Evolutionary conservation across 2,888 invertebrate genomes (phyloP).

Genomic region (Coremacera marginata): DNA sequence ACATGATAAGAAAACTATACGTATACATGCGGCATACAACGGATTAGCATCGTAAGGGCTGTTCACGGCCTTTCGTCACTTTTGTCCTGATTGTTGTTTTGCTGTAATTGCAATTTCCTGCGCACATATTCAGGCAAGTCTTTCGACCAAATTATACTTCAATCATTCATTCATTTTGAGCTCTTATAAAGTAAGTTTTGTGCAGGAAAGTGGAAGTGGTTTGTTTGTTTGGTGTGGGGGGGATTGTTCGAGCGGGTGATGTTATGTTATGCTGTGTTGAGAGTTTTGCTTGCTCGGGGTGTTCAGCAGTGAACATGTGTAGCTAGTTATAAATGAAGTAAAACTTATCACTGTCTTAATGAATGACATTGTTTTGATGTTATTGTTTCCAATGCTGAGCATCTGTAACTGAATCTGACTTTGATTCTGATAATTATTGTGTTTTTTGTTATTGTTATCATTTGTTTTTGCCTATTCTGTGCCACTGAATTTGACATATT

Average conservation of each 20-base stretch:
- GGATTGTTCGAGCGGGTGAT: not conserved
- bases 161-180: not conserved
- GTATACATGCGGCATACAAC: not conserved
- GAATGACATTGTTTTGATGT: not conserved
- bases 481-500: too few relatives aligned
- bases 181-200: not conserved
- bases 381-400: too few relatives aligned
- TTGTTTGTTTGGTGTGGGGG: not conserved
- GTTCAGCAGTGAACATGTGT: not conserved
- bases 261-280: not conserved
- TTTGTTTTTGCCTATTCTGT: too few relatives aligned
- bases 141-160: too few relatives aligned
- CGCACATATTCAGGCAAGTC: too few relatives aligned
- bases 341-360: slow-evolving; percentile 1
- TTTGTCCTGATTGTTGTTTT: too few relatives aligned
- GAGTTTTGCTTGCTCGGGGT: too few relatives aligned
- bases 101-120: too few relatives aligned
- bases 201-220: not conserved
- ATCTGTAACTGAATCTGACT: not conserved
- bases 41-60: not conserved
- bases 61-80: not conserved
- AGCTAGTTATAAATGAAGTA: not conserved
- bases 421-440: slow-evolving; percentile 9
- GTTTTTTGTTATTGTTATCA: not conserved
- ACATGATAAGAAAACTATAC: not conserved